Evolutionary conservation across 2,888 invertebrate genomes (phyloP).

Genomic region (Lottia scabra): DNA sequence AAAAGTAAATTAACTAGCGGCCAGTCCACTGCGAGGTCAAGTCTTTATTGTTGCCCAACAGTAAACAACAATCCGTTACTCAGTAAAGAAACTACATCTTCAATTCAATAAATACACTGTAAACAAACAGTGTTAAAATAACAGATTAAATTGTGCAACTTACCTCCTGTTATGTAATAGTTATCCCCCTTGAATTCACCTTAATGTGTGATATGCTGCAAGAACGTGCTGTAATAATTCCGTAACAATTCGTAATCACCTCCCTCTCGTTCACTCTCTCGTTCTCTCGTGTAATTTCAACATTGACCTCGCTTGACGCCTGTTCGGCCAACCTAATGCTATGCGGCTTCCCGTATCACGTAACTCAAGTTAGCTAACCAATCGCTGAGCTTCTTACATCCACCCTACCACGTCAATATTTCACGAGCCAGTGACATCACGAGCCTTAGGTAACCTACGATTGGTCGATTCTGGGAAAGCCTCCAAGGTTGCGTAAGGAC

Average conservation of each 20-base stretch:
- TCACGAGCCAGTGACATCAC: constrained; percentile 19
- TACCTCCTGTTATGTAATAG: too few relatives aligned
- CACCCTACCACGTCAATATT: constrained; percentile 35
- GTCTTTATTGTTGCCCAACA: too few relatives aligned
- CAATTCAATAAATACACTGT: too few relatives aligned
- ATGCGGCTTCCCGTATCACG: constrained; percentile 39
- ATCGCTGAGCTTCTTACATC: constrained; percentile 35
- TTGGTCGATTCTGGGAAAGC: constrained; percentile 37
- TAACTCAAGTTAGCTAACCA: constrained; percentile 55
- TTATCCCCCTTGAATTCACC: too few relatives aligned
- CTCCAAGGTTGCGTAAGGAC: constrained; percentile 48
- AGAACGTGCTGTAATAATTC: background rate
- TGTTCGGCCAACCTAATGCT: constrained; percentile 19
- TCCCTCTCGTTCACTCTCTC: constrained; percentile 4
- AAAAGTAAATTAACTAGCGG: too few relatives aligned
- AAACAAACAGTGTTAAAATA: too few relatives aligned
- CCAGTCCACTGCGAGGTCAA: too few relatives aligned
- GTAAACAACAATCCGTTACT: too few relatives aligned
- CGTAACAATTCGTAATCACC: background rate
- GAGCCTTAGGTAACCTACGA: constrained; percentile 22
- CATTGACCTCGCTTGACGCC: constrained; percentile 28
- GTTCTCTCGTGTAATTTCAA: background rate
- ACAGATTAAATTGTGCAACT: too few relatives aligned
- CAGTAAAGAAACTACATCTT: too few relatives aligned
- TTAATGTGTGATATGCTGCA: too few relatives aligned